Base-by-base conservation (phyloP, 2,113 vertebrate genomes). In the Gorsachius goisagi region DNA sequence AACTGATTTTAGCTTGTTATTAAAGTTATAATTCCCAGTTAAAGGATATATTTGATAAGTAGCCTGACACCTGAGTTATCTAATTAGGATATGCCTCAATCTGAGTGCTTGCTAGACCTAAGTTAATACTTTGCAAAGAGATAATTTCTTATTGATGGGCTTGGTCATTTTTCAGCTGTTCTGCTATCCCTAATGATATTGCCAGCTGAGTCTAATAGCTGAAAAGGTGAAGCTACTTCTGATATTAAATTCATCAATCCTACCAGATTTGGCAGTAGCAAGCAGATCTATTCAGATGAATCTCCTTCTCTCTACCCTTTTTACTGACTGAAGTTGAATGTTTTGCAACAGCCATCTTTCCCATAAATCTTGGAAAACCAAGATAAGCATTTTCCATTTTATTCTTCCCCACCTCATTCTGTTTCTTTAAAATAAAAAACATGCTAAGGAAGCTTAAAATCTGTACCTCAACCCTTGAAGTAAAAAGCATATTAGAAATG, bases 231-330 rank as follows among this genome's bases (percentile, higher is more conserved):
- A 91, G 64, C 73, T 88, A 8, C 83, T 94, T 85, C 89, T 92
- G 94, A 67, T 95, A 91, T 81, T 93, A 84, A 90, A 89, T 96
- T 90, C 72, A 94, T 93, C 80, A 78, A 52, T 93, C 93, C 84
- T 92, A 7, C 52, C 67, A 80, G 59, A 11, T 89, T 50, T 80
- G 94, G 64, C 93, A 95, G 45, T 19, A 47, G 76, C 64, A 71
- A 66, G 52, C 77, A 50, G 49, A 62, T 88, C 62, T 92, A 15
- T 86, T 90, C 86, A 81, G 68, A 52, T 81, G 44, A 72, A 67
- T 89, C 76, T 84, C 79, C 45, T 81, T 60, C 50, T 86, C 71
- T 86, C 63, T 85, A 14, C n/a, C 28, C 67, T 74, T 90, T 85
- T 49, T 41, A 14, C 73, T 88, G 67, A 16, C 53, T 88, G 60